These are phyloP conservation scores for Echinops telfairi DNA, from an alignment of 2,113 vertebrate species.

Conservation along the genomic window DNA sequence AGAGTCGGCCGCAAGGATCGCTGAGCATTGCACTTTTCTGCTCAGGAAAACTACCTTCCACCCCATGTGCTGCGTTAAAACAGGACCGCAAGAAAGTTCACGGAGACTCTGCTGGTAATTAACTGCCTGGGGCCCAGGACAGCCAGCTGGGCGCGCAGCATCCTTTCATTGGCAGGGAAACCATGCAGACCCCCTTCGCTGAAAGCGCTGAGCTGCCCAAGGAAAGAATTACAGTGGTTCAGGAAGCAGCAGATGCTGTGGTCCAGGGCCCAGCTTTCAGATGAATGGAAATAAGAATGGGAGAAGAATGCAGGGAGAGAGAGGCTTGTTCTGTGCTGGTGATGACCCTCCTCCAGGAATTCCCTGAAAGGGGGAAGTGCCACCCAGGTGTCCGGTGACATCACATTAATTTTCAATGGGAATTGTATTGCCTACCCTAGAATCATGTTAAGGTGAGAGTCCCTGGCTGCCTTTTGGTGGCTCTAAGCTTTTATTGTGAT, in stretches of 20 bases:
- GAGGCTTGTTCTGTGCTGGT: background rate
- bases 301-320: background rate
- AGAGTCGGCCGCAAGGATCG: background rate
- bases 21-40: constrained; percentile 27
- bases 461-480: background rate
- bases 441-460: background rate
- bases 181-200: constrained; percentile 54
- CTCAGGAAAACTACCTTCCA: constrained; percentile 25
- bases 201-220: constrained; percentile 42
- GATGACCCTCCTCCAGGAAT: background rate
- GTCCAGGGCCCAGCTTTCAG: background rate
- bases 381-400: too few species aligned
- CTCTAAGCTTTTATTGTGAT: background rate
- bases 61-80: constrained; percentile 52
- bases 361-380: background rate
- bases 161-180: constrained; percentile 57
- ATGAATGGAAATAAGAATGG: constrained; percentile 23
- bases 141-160: background rate
- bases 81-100: constrained; percentile 26
- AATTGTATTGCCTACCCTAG: background rate
- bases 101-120: constrained; percentile 62
- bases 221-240: constrained; percentile 66
- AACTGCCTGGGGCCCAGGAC: constrained; percentile 31
- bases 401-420: background rate
- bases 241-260: constrained; percentile 19